Conservation (phyloP, 92 coral and sea anemone species). For the Montipora capitata region DNA sequence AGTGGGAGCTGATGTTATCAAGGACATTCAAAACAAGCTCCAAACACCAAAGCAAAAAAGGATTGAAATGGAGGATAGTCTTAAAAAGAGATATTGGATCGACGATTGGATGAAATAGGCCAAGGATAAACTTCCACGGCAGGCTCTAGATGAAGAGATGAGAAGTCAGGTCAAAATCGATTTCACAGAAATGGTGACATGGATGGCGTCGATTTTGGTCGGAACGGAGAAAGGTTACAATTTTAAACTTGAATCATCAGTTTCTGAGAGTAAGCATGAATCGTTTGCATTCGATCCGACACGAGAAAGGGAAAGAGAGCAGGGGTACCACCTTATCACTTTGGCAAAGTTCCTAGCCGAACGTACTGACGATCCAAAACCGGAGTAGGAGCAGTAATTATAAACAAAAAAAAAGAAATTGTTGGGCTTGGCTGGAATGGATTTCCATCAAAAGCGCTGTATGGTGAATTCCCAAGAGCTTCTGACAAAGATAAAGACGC, state of each 20-base stretch:
- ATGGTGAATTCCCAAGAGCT: slow-evolving; percentile 92
- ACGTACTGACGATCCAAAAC: slow-evolving; percentile 92
- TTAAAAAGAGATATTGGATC: slow-evolving; percentile 23
- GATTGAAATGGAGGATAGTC: neutral
- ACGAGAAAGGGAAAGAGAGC: neutral
- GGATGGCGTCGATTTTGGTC: slow-evolving; percentile 50
- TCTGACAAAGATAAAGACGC: slow-evolving; percentile 39
- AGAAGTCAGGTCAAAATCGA: slow-evolving; percentile 37
- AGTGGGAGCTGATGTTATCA: neutral
- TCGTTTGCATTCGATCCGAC: no score
- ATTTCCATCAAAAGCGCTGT: slow-evolving; percentile 86
- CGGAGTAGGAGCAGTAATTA: slow-evolving; percentile 91
- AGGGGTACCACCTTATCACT: slow-evolving; percentile 68
- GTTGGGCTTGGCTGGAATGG: slow-evolving; percentile 94
- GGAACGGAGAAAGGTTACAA: neutral
- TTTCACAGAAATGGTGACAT: slow-evolving; percentile 66
- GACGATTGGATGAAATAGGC: slow-evolving; percentile 55
- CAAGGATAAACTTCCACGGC: slow-evolving; percentile 71
- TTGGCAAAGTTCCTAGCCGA: slow-evolving; percentile 85
- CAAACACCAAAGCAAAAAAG: neutral
- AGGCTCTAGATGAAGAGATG: slow-evolving; percentile 67
- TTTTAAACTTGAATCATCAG: neutral
- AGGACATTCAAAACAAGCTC: neutral
- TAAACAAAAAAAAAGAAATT: slow-evolving; percentile 63
- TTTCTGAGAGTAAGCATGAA: no score